Evolutionary conservation across 2,797 vertebrate genomes (phyloP).

Genomic region (Melanotaenia boesemani): DNA sequence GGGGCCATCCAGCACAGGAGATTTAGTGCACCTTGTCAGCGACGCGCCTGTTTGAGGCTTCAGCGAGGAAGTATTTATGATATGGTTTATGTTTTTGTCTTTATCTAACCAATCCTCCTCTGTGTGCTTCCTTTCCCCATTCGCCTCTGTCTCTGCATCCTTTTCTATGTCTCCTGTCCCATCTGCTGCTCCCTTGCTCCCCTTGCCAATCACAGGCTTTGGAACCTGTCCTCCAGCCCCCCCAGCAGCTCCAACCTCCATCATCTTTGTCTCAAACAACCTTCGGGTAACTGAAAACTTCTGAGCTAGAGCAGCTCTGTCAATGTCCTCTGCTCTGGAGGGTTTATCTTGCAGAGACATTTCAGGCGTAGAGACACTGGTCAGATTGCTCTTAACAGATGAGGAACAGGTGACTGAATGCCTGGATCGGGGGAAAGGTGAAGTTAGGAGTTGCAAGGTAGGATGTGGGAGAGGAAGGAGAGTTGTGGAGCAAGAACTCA

Average conservation of each 20-base stretch:
- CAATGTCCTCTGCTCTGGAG: constrained; percentile 83
- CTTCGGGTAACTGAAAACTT: constrained; percentile 91
- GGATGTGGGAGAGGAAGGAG: constrained; percentile 42
- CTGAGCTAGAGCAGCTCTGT: constrained; percentile 90
- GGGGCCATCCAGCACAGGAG: constrained; percentile 3
- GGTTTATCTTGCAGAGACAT: constrained; percentile 72
- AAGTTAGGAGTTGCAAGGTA: constrained; percentile 38
- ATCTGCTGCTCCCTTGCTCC: constrained; percentile 39
- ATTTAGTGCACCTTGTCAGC: constrained; percentile 31
- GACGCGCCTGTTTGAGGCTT: constrained; percentile 20
- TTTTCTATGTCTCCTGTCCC: constrained; percentile 35
- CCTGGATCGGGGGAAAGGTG: constrained; percentile 52
- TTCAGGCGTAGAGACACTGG: constrained; percentile 72
- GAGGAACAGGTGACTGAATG: constrained; percentile 65
- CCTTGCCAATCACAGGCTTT: constrained; percentile 42
- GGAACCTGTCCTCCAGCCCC: constrained; percentile 29
- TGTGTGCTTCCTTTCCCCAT: constrained; percentile 9
- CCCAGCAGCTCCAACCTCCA: constrained; percentile 55
- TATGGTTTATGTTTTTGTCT: constrained; percentile 53
- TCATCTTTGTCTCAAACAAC: constrained; percentile 89
- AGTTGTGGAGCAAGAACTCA: constrained; percentile 35
- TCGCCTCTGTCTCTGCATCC: constrained; percentile 48
- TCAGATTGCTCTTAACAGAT: constrained; percentile 78
- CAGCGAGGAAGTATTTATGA: constrained; percentile 42
- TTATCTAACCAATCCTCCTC: constrained; percentile 41